Base-by-base conservation (phyloP, 2,113 vertebrate genomes). In the Porphyrio hochstetteri region DNA sequence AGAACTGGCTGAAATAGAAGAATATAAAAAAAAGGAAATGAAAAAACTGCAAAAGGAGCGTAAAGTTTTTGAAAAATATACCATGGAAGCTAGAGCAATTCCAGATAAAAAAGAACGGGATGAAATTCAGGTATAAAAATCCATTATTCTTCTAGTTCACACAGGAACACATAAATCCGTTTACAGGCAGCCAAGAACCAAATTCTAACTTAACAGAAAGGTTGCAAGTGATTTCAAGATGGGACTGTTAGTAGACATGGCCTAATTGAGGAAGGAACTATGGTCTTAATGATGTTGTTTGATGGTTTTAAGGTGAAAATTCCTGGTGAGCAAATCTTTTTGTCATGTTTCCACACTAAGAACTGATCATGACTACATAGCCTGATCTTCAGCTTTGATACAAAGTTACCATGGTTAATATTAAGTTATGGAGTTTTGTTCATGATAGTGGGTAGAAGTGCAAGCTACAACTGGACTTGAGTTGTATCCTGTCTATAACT, bases 71-170 rank as follows among this genome's bases (percentile, higher is more conserved):
- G 99, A 99, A 96, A 99, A 98, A 69, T 99, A 99, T 16, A 95
- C 98, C 7, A 96, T 97, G 33, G 98, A 98, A 13, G 98, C 98
- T 55, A 98, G 99, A 97, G 98, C 98, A 64, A 97, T 99, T 35
- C 99, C 99, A 20, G 99, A 99, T 97, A 99, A 99, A 97, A 99
- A 98, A 82, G 99, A 99, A 75, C 98, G 99, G 42, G 99, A 99
- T 96, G 99, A 99, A 97, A 99, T 99, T 91, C 99, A 99, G 99
- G 99, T 99, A 97, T 95, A 53, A 81, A 61, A 69, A 44, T 53
- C 20, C 8, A 15, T n/a, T 83, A 8, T 65, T 86, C 20, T 68
- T 88, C 33, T 83, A n/a, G 44, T 71, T 19, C 28, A 56, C 18
- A 24, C 4, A 52, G 68, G 36, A 92, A 69, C 4, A 28, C 9